Base-by-base conservation (phyloP, 2,888 invertebrate species). In the Neoascia interrupta region DNA sequence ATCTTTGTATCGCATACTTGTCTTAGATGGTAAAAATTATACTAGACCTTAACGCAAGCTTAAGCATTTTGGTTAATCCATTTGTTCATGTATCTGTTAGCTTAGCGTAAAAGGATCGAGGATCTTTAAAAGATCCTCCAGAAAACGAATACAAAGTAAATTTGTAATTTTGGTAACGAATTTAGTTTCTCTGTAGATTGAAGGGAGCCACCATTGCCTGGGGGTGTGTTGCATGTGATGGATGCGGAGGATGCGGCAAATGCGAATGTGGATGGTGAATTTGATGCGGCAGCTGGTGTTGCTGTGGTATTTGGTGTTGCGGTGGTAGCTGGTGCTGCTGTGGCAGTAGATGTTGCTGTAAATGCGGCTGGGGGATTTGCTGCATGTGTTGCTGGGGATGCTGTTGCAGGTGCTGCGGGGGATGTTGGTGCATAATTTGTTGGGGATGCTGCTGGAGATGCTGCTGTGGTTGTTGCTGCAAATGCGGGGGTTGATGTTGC, bases 171-270 rank as follows among this genome's bases (percentile, higher is more conserved):
- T 51, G 58, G 41, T 49, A 51, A 51, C 21, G n/a, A 11, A n/a
- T 19, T 45, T 81, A 82, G 43, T 83, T 81, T 53, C 82, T 82
- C 54, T 83, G 82, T 16, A 83, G 80, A 75, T 83, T 84, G 75
- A 76, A 84, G 5, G 84, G 83, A 18, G 83, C 80, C 39, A 83
- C 79, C 83, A 83, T 83, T 45, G 80, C 82, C 60, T 83, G 83
- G 3, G 83, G 82, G n/a, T n/a, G n/a, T n/a, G n/a, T n/a, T n/a
- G n/a, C n/a, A n/a, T n/a, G n/a, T n/a, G n/a, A n/a, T n/a, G n/a
- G n/a, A 28, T 76, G 74, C 21, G 79, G 82, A 34, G 41, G 58
- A 19, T 31, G 72, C 5, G 63, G 28, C 21, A 72, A 49, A 36
- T 66, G 66, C 26, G 66, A n/a, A n/a, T n/a, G n/a, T n/a, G n/a